Conservation (phyloP, 2,797 vertebrate genomes). For the Acanthurus leucopareius region DNA sequence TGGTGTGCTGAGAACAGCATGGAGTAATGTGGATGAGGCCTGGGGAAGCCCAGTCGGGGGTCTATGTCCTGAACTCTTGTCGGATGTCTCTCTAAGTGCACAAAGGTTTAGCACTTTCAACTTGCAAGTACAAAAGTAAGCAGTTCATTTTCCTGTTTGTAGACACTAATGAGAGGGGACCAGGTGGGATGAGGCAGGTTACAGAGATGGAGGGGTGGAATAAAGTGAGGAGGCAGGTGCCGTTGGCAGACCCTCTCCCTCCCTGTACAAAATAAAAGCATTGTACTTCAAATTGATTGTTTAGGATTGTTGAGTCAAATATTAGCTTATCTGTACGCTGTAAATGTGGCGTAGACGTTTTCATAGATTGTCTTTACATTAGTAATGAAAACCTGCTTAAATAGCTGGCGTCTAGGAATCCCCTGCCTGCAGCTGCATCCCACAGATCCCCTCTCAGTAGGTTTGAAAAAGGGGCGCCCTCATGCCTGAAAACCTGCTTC, state of each 20-base stretch:
- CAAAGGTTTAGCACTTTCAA: conserved; percentile 84
- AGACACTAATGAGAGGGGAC: conserved; percentile 74
- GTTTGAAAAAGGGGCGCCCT: conserved; percentile 68
- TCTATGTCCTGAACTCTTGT: conserved; percentile 64
- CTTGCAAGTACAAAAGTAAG: conserved; percentile 72
- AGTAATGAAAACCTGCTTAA: conserved; percentile 60
- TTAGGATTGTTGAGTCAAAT: conserved; percentile 61
- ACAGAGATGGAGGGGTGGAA: conserved; percentile 54
- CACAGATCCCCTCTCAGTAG: conserved; percentile 75
- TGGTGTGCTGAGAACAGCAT: conserved; percentile 86
- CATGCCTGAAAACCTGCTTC: conserved; percentile 75
- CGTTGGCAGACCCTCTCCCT: conserved; percentile 63
- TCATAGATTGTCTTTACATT: conserved; percentile 70
- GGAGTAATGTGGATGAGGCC: conserved; percentile 85
- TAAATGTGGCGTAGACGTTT: conserved; percentile 68
- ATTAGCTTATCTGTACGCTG: conserved; percentile 74
- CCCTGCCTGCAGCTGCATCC: conserved; percentile 66
- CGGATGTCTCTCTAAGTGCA: conserved; percentile 78
- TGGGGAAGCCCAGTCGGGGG: conserved; percentile 63
- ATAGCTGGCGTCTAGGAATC: conserved; percentile 57
- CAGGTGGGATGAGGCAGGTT: conserved; percentile 69
- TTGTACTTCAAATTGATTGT: conserved; percentile 68
- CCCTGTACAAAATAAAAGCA: conserved; percentile 47
- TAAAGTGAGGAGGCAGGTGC: conserved; percentile 53
- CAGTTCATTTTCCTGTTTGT: conserved; percentile 77